Evolutionary conservation across 2,888 invertebrate species (phyloP).

Genomic region (Elegia similella): DNA sequence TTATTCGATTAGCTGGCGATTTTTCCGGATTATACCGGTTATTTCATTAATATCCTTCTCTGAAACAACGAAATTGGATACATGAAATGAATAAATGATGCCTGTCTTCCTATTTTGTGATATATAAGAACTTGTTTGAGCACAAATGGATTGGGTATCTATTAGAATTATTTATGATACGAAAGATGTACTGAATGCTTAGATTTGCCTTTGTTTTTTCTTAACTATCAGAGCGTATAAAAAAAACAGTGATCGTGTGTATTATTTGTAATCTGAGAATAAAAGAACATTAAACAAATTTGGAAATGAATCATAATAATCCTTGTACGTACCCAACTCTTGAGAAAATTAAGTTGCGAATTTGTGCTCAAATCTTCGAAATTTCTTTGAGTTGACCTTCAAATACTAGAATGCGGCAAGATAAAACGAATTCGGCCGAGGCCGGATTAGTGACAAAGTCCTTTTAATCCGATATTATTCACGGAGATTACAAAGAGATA

Average conservation of each 20-base stretch:
- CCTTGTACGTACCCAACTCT: background rate
- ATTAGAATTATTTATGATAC: too few species aligned
- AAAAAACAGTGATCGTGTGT: too few species aligned
- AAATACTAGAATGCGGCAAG: conserved; percentile 36
- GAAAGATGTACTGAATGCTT: too few species aligned
- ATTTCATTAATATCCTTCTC: conserved; percentile 11
- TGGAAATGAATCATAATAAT: background rate
- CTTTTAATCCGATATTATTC: conserved; percentile 68
- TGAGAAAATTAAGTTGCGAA: background rate
- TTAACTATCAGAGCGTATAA: too few species aligned
- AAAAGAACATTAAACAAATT: too few species aligned
- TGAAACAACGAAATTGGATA: conserved; percentile 11
- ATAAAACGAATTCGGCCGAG: conserved; percentile 56
- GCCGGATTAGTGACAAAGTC: conserved; percentile 57
- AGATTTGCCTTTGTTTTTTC: too few species aligned
- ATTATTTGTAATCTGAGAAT: too few species aligned
- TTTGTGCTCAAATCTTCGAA: conserved; percentile 16
- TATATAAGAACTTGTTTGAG: too few species aligned
- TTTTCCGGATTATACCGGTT: conserved; percentile 13
- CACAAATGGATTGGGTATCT: too few species aligned
- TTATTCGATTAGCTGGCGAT: conserved; percentile 7
- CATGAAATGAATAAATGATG: background rate
- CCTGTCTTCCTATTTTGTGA: background rate
- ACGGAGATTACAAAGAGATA: conserved; percentile 64
- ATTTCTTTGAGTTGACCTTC: conserved; percentile 41